Evolutionary conservation across 2,797 vertebrate species (phyloP), one percentile per base, ranked within the genome.

Genomic region (Myotis vivesi): DNA sequence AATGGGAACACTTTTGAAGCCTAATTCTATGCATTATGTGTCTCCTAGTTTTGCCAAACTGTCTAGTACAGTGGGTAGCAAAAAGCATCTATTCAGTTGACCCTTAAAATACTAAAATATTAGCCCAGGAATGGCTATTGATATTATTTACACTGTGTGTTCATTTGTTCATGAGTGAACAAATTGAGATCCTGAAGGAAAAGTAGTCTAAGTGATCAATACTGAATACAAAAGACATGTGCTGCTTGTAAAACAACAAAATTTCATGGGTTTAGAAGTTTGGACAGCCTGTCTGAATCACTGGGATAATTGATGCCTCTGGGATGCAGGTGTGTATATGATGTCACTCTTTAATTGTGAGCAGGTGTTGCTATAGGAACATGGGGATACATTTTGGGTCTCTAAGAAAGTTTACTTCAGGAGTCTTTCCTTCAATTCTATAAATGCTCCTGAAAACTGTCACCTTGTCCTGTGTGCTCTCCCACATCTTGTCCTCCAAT

Each of bases 31-130:
- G 44, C 49, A 55, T 84, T 91, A 12, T 6, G 1, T 44, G 8
- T 88, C 41, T 85, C 62, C 62, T 92, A 87, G 20, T 81, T 97
- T 93, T 87, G 36, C 11, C 41, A 92, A 71, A 49, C 25, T 91
- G 9, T 5, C 59, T 66, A 25, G 5, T 64, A 62, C 11, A 64
- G 53, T 83, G 25, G 62, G 33, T 55, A 36, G 25, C 3, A 68
- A 79, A 80, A 25, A 81, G 30, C 2, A 77, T 20, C 8, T 59
- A 86, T 13, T 91, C 55, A 92, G 7, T 57, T 82, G 25, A 73
- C 1, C 15, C 3, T 81, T 75, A 90, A 33, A 90, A 91, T 75
- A 71, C 57, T 33, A 75, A 93, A 76, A 83, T 55, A 57, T 73
- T 84, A 88, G 25, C 41, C 5, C 2, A 38, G 6, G 17, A 87